Conservation (phyloP, 1,140 invertebrate genomes). For the Caenorhabditis inopinata region DNA sequence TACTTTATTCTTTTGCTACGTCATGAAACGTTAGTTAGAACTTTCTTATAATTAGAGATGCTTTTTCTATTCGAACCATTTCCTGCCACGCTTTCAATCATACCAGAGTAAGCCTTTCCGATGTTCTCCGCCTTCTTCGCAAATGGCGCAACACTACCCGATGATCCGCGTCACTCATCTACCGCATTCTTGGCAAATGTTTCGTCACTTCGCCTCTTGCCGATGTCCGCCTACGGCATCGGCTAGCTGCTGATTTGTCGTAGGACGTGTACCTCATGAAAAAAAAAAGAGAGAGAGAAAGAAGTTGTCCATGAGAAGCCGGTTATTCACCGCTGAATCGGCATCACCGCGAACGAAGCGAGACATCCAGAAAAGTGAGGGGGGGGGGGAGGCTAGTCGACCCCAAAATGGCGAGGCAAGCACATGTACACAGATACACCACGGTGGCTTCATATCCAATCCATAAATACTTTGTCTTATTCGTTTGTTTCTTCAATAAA, state of each 20-base stretch:
- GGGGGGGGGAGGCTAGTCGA: background rate
- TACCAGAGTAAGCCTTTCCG: background rate
- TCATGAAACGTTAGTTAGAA: no score
- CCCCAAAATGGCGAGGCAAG: slow-evolving; percentile 24
- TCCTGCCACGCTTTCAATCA: no score
- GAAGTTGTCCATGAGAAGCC: background rate
- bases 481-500: background rate
- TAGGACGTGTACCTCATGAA: slow-evolving; percentile 9
- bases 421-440: background rate
- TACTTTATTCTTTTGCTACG: no score
- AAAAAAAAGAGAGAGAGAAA: background rate
- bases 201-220: background rate
- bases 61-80: no score
- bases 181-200: slow-evolving; percentile 4
- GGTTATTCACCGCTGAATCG: background rate
- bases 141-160: slow-evolving; percentile 20
- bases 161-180: background rate
- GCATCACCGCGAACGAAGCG: background rate
- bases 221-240: background rate
- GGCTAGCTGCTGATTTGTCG: background rate
- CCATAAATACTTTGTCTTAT: background rate
- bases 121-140: background rate
- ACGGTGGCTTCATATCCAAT: background rate
- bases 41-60: no score
- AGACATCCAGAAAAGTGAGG: background rate